phyloP scores from a whole-genome alignment of 1,140 invertebrate species.

The Pseudomyrmex flavicornis region DNA sequence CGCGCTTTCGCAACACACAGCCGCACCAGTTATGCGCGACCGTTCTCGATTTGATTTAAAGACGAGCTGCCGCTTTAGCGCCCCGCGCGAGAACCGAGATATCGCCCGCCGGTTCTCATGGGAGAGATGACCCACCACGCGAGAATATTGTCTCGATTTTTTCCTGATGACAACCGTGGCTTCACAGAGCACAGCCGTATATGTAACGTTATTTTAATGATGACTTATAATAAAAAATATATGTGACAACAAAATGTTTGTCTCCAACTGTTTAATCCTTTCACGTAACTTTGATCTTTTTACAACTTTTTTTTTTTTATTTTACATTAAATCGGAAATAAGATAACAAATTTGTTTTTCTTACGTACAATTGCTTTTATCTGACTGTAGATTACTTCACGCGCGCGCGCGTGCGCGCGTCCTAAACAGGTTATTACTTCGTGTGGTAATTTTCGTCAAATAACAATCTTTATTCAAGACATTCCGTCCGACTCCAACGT shows the following conservation, averaged over 20 bases:
- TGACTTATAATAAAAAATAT: no score
- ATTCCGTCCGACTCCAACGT: background rate
- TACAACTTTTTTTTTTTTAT: no score
- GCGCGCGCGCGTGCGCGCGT: no score
- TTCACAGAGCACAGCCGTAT: no score
- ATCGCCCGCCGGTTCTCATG: background rate
- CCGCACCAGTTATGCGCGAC: conserved; percentile 45
- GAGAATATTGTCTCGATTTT: conserved; percentile 25
- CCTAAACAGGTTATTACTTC: background rate
- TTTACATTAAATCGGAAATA: background rate
- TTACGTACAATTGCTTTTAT: no score
- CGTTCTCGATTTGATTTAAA: conserved; percentile 59
- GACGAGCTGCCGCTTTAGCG: conserved; percentile 51
- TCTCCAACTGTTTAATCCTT: no score
- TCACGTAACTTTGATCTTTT: no score
- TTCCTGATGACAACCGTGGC: background rate
- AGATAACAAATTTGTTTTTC: no score
- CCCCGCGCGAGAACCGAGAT: conserved; percentile 30
- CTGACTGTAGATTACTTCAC: no score
- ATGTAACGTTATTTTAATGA: no score
- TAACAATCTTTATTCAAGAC: background rate
- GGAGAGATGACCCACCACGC: conserved; percentile 18
- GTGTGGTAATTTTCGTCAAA: conserved; percentile 6
- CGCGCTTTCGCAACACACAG: conserved; percentile 60
- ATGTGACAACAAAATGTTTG: no score